Evolutionary conservation across 2,113 vertebrate species (phyloP), one percentile per base, ranked within the genome.

Genomic region (Sceloporus undulatus): DNA sequence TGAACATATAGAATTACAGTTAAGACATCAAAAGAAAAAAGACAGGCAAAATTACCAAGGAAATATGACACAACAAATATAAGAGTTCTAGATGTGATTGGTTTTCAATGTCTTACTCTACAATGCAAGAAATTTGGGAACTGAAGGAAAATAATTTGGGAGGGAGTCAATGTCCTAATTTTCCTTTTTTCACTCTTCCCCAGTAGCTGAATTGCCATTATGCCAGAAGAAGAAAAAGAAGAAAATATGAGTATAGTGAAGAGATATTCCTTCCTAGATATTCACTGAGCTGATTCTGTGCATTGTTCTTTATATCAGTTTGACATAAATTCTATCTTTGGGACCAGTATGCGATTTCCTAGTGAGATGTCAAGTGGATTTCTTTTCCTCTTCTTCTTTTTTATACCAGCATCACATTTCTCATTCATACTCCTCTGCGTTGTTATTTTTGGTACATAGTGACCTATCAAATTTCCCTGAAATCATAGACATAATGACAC

Each of bases 291-390:
- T 77, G 40, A n/a, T 71, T 71, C 68, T 10, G 27, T 27, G 25
- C 25, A 27, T 71, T 29, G 27, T 71, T 29, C 11, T 62, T 29
- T 71, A n/a, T 34, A 76, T 40, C 14, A 42, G 75, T 21, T 86
- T 87, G 87, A 74, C 78, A 88, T 56, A 84, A 73, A 68, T 90
- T 81, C n/a, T n/a, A 0, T 82, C 70, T 34, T 88, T 9, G 2
- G 21, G 68, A 27, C 34, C 59, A 5, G 14, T 0, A 52, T 83
- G 54, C 11, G 9, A 21, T 90, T 92, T 23, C 23, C 4, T 83
- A 87, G 34, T 2, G 0, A 27, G n/a, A 40, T 52, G 25, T 70
- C 34, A 0, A 29, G 13, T 59, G 75, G 16, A 27, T 71, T 89
- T 27, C 56, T 78, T 8, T 34, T 34, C 34, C 34, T 34, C 34